A percentile compares a stretch with the other conserved stretches of the same genome.
These are phyloP conservation scores for Cosmia trapezina DNA, from an alignment of 2,888 invertebrate species.

Conservation along the genomic window DNA sequence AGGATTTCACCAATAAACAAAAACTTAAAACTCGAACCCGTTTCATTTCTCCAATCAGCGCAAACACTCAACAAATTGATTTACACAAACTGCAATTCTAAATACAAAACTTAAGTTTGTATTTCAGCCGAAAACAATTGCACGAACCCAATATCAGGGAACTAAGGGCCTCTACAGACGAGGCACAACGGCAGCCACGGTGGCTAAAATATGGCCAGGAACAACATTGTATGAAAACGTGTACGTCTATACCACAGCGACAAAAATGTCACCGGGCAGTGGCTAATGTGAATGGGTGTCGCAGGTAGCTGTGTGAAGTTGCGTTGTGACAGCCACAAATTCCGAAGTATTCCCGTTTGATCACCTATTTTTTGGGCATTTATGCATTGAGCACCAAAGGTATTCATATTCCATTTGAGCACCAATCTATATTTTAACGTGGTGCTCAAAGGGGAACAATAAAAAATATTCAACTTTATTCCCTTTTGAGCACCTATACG, in stretches of 20 bases:
- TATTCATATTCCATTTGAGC: too few relatives aligned
- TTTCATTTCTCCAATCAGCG: constrained; percentile 38
- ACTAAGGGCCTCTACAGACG: constrained; percentile 37
- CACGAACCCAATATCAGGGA: constrained; percentile 73
- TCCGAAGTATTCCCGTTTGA: background rate
- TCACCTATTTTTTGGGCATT: too few relatives aligned
- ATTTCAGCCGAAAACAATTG: constrained; percentile 67
- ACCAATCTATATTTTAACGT: too few relatives aligned
- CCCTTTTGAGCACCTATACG: too few relatives aligned
- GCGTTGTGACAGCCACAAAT: too few relatives aligned
- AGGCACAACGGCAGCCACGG: background rate
- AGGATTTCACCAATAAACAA: constrained; percentile 25
- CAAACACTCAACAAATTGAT: constrained; percentile 59
- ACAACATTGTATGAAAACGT: background rate
- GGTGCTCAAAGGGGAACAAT: too few relatives aligned
- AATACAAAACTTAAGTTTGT: constrained; percentile 61
- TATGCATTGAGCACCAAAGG: too few relatives aligned
- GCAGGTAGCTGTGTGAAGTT: too few relatives aligned
- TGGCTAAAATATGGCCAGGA: background rate
- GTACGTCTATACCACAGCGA: too few relatives aligned
- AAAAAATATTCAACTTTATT: too few relatives aligned
- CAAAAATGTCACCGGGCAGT: too few relatives aligned
- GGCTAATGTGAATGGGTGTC: too few relatives aligned
- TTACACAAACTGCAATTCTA: constrained; percentile 65
- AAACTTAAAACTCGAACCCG: constrained; percentile 19